Base-by-base conservation (phyloP, 2,888 invertebrate genomes). In the Copidosoma aretas region DNA sequence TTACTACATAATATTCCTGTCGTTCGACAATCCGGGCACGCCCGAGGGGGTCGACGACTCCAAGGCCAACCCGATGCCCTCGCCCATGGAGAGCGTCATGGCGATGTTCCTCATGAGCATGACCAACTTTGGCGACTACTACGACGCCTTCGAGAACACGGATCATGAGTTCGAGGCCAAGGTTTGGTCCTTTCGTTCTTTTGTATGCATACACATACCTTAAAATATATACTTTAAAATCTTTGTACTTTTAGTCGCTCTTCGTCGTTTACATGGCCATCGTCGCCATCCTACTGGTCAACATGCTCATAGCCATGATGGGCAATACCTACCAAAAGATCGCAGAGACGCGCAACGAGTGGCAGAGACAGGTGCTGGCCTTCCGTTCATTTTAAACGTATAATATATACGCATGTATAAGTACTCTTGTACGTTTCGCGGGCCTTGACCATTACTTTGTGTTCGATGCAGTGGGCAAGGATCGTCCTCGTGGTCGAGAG, bases 251-350 rank as follows among this genome's bases (percentile, higher is more conserved):
- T 2, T 85, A 93, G 92, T 86, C 93, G 19, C 86, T 98, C 17
- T 98, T 98, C 85, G 93, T 98, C n/a, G 87, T 97, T 46, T 99
- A 96, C 85, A 98, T 98, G 96, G 94, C 93, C 67, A 93, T 98
- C 81, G 98, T 98, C 22, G 95, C 96, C 0, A 92, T 98, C 70
- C 86, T 98, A 43, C 86, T 98, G 68, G 95, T 98, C 61, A 98
- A 98, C 87, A 96, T 98, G 95, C 87, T 98, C 84, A 98, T 98
- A 79, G 98, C 98, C 73, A 98, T 98, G 98, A 98, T 98, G 98
- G 98, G 98, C 0, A 98, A 98, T 84, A 98, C 98, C 3, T 99
- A 98, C 82, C 96, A 97, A 84, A 95, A 97, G 86, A 97, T 98
- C 76, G 96, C 96, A 0, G 96, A 97, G 85, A 97, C 97, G 0